These are phyloP conservation scores for Cardiocondyla obscurior DNA, from an alignment of 1,140 invertebrate species.

Conservation along the genomic window DNA sequence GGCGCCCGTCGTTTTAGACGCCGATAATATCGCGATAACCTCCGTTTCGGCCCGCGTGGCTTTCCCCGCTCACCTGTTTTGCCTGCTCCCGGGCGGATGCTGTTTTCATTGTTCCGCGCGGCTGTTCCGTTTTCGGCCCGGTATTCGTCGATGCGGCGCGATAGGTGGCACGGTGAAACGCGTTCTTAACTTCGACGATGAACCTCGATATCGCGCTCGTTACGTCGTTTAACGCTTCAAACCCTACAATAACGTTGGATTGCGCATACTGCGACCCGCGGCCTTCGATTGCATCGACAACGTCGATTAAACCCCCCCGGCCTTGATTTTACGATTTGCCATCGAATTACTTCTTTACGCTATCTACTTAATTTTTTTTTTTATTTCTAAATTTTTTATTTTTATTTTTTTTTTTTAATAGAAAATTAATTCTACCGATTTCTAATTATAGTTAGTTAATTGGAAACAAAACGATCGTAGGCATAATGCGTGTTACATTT, in stretches of 20 bases:
- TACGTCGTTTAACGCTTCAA: slow-evolving; percentile 18
- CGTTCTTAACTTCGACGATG: not conserved
- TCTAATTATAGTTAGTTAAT: too few species aligned
- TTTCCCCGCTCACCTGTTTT: not conserved
- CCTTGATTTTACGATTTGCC: not conserved
- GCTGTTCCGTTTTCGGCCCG: not conserved
- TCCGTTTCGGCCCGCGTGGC: not conserved
- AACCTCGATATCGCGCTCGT: slow-evolving; percentile 1
- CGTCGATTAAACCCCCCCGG: not conserved
- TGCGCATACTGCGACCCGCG: not conserved
- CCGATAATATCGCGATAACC: slow-evolving; percentile 1
- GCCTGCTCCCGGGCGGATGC: not conserved
- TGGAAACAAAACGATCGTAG: too few species aligned
- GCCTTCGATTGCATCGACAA: not conserved
- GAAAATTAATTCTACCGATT: not conserved
- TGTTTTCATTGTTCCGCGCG: not conserved
- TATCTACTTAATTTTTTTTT: not conserved
- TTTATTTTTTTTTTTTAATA: not conserved
- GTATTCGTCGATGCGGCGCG: not conserved
- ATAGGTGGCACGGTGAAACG: not conserved
- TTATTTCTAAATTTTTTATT: too few species aligned
- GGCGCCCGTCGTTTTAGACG: not conserved
- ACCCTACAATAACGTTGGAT: not conserved
- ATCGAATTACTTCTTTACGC: not conserved
- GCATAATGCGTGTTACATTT: too few species aligned